Evolutionary conservation across 2,888 invertebrate species (phyloP).

Genomic region (Alentia gelatinosa): DNA sequence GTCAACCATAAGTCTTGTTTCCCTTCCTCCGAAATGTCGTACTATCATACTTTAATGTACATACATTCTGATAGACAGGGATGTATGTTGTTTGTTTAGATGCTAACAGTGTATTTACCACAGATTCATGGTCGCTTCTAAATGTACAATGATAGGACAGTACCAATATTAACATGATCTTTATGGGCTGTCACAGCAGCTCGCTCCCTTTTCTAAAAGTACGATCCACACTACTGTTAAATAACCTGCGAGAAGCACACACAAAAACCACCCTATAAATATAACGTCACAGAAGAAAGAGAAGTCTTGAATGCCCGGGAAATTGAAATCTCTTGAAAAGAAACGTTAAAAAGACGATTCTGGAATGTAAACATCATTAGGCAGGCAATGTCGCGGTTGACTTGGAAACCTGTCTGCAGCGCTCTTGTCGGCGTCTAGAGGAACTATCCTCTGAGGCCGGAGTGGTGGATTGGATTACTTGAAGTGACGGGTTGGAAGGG

Average conservation of each 20-base stretch:
- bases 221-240: neutral
- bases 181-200: too few species aligned
- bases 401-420: neutral
- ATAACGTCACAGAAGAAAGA: neutral
- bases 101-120: too few species aligned
- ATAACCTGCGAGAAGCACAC: neutral
- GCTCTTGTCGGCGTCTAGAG: neutral
- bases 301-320: neutral
- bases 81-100: too few species aligned
- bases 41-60: too few species aligned
- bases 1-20: too few species aligned
- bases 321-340: neutral
- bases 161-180: too few species aligned
- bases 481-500: too few species aligned
- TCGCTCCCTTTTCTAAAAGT: neutral
- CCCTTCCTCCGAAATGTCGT: too few species aligned
- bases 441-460: neutral
- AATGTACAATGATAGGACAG: too few species aligned
- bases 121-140: too few species aligned
- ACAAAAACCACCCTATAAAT: neutral
- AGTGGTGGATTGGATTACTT: too few species aligned
- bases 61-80: too few species aligned
- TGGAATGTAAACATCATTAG: conserved; percentile 35
- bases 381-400: neutral
- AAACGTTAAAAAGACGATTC: neutral